Evolutionary conservation across 2,888 invertebrate species (phyloP).

Genomic region (Papilio protenor): DNA sequence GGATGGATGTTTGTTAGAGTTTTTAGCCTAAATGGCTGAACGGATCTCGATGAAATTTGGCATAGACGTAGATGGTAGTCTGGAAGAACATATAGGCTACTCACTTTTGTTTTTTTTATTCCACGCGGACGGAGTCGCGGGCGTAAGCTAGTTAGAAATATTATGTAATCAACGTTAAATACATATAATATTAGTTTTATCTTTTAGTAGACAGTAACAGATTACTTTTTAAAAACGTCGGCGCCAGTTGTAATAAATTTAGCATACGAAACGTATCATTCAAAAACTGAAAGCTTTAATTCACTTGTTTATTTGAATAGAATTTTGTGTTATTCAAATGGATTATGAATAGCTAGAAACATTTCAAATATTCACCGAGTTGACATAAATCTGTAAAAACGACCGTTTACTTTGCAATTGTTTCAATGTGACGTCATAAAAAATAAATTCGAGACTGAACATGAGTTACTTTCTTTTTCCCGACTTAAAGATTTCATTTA

Average conservation of each 20-base stretch:
- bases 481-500: no score
- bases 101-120: no score
- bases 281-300: background rate
- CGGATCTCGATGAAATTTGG: no score
- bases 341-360: background rate
- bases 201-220: background rate
- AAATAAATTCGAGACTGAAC: no score
- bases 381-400: background rate
- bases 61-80: no score
- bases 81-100: no score
- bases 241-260: conserved; percentile 5
- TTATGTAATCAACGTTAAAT: background rate
- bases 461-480: no score
- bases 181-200: background rate
- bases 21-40: no score
- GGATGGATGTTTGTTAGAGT: no score
- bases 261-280: conserved; percentile 1
- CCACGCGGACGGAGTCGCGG: no score
- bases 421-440: no score
- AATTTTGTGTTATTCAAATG: background rate
- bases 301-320: conserved; percentile 15
- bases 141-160: background rate
- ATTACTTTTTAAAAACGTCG: background rate
- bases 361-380: background rate
- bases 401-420: background rate